phyloP scores from a whole-genome alignment of 2,797 vertebrate species.

The Tenualosa ilisha region DNA sequence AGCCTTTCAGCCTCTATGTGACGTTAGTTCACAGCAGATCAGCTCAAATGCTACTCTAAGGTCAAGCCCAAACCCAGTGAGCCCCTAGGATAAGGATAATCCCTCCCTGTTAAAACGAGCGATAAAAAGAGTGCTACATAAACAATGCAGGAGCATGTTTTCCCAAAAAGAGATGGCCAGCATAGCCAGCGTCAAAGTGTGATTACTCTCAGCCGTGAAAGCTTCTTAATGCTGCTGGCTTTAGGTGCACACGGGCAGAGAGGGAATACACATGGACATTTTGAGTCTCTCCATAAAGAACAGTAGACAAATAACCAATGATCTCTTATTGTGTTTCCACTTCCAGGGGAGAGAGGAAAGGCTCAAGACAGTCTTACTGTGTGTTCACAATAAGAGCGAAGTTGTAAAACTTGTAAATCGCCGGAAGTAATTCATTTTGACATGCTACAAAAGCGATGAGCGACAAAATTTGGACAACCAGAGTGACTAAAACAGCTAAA shows the following conservation, averaged over 20 bases:
- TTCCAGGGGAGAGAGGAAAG: background rate
- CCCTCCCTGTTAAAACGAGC: background rate
- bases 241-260: background rate
- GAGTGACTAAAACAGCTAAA: too few relatives aligned
- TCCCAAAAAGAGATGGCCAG: background rate
- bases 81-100: background rate
- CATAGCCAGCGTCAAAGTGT: background rate
- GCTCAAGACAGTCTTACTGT: too few relatives aligned
- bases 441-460: too few relatives aligned
- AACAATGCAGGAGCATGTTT: background rate
- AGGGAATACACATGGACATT: background rate
- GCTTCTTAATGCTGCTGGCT: background rate
- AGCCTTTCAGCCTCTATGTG: background rate
- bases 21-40: conserved; percentile 1
- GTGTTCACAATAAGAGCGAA: too few relatives aligned
- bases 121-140: background rate
- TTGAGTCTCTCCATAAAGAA: background rate
- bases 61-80: background rate
- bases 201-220: background rate
- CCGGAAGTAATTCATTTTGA: too few relatives aligned
- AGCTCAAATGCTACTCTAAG: conserved; percentile 6
- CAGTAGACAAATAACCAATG: background rate
- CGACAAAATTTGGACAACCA: too few relatives aligned
- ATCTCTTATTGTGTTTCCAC: background rate
- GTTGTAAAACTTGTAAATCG: too few relatives aligned